Conservation (phyloP, 2,797 vertebrate genomes). For the Phataginus tricuspis region DNA sequence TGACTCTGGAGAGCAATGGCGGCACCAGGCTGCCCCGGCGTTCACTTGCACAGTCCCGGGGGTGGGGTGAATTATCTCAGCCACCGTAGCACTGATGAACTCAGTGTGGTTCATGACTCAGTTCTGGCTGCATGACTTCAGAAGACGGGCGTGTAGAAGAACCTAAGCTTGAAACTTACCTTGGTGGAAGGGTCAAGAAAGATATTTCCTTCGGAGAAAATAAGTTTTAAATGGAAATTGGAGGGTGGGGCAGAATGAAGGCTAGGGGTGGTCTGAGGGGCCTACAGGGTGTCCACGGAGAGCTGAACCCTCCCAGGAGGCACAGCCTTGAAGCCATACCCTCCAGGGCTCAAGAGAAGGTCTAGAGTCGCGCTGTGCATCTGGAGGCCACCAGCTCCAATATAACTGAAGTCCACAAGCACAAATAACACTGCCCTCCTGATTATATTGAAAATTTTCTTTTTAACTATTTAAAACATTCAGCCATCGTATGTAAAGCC, state of each 20-base stretch:
- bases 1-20: fast-evolving
- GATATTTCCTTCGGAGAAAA: background rate
- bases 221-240: background rate
- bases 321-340: background rate
- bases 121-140: background rate
- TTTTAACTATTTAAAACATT: background rate
- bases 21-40: fast-evolving
- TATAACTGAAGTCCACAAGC: background rate
- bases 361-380: fast-evolving
- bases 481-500: background rate
- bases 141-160: no score
- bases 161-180: background rate
- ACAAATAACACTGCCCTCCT: background rate
- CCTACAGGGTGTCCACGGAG: background rate
- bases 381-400: no score
- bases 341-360: background rate
- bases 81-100: background rate
- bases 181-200: background rate
- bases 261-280: background rate
- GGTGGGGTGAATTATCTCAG: background rate
- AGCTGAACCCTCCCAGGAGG: no score
- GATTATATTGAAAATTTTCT: background rate
- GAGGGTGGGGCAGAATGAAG: no score
- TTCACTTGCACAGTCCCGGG: no score
- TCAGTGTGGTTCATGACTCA: background rate